A percentile compares a stretch with the other conserved stretches of the same genome.
Evolutionary conservation across 2,797 vertebrate genomes (phyloP).

Genomic region (Hipposideros larvatus): DNA sequence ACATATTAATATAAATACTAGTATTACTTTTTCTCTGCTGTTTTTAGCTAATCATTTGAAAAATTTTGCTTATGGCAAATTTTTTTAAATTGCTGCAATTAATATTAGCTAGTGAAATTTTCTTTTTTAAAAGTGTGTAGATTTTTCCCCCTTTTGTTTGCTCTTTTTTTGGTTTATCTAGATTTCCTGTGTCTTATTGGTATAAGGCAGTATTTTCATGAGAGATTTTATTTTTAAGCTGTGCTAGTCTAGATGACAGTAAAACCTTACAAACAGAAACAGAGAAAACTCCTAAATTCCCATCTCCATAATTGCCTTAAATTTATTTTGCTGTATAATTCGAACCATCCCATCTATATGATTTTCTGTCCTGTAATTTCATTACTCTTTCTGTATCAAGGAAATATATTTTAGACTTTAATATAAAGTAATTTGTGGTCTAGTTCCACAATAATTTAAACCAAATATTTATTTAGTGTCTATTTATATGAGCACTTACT

Average conservation of each 20-base stretch:
- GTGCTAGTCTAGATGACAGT: not conserved
- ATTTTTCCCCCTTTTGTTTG: not conserved
- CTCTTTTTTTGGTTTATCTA: not conserved
- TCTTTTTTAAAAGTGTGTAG: slow-evolving; percentile 46
- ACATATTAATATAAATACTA: not conserved
- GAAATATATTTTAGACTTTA: not conserved
- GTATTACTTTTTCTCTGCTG: not conserved
- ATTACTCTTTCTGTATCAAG: slow-evolving; percentile 1
- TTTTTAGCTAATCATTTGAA: slow-evolving; percentile 37
- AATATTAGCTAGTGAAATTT: slow-evolving; percentile 37
- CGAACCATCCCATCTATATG: not conserved
- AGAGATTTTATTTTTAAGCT: slow-evolving; percentile 31
- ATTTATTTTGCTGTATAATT: slow-evolving; percentile 38
- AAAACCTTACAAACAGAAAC: slow-evolving; percentile 2
- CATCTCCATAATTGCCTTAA: not conserved
- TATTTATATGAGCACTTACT: not conserved
- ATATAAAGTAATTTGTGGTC: slow-evolving; percentile 10
- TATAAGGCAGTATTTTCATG: not conserved
- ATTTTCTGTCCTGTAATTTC: not conserved
- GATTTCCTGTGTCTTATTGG: not conserved
- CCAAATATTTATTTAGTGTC: not conserved
- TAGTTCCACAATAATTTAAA: not conserved
- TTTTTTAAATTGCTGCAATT: slow-evolving; percentile 15
- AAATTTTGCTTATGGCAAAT: not conserved
- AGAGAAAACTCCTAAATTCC: not conserved